Percentiles rank a stretch among this genome's conserved stretches.
These are phyloP conservation scores for Oedothorax gibbosus DNA, from an alignment of 1,140 invertebrate genomes.

Conservation along the genomic window DNA sequence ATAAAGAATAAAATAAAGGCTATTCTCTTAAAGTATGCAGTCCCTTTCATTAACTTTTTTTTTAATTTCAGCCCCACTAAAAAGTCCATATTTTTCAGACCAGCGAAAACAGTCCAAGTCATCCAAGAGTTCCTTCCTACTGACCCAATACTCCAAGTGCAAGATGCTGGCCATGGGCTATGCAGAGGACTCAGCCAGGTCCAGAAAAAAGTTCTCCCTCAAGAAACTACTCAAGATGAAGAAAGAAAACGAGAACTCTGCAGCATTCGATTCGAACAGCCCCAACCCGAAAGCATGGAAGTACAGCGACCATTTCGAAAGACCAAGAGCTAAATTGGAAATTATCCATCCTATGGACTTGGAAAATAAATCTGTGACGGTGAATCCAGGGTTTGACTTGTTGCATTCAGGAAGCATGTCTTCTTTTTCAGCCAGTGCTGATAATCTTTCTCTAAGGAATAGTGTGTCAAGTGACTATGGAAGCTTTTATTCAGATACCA, in stretches of 20 bases:
- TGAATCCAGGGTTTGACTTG: conserved; percentile 56
- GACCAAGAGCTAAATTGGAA: conserved; percentile 51
- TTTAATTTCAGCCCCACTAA: too few relatives aligned
- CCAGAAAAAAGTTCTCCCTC: conserved; percentile 51
- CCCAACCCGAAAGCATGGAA: conserved; percentile 60
- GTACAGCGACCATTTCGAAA: conserved; percentile 52
- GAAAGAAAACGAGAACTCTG: conserved; percentile 30
- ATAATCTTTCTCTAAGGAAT: conserved; percentile 40
- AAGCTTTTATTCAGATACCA: conserved; percentile 54
- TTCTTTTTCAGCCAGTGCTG: conserved; percentile 44
- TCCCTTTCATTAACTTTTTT: too few relatives aligned
- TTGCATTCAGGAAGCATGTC: conserved; percentile 24
- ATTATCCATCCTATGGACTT: conserved; percentile 60
- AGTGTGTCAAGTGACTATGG: conserved; percentile 57
- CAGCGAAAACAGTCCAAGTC: conserved; percentile 32
- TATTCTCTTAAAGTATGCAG: too few relatives aligned
- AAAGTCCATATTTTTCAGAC: background rate
- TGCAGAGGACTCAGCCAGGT: conserved; percentile 37
- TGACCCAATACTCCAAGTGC: conserved; percentile 54
- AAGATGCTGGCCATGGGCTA: conserved; percentile 57
- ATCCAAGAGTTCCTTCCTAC: conserved; percentile 53
- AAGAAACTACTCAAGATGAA: conserved; percentile 57
- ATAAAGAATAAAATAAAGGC: too few relatives aligned
- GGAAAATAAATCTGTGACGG: conserved; percentile 52
- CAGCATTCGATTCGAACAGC: conserved; percentile 27